Base-by-base conservation (phyloP, 2,888 invertebrate species). In the Mimumesa dahlbomi region DNA sequence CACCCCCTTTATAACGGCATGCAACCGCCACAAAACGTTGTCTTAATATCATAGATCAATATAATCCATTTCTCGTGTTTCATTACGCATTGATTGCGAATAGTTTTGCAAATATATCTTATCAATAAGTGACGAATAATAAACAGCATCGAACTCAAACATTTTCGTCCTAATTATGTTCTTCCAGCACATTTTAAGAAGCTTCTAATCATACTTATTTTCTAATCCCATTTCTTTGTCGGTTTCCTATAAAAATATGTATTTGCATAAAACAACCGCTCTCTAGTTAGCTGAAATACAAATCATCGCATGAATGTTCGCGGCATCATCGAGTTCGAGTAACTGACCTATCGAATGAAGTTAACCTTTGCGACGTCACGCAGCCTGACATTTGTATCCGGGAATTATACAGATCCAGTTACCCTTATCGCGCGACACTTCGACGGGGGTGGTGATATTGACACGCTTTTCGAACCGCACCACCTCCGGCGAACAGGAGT, bases 351-450 rank as follows among this genome's bases (percentile, higher is more conserved):
- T 67, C 76, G 58, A 75, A 82, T 74, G 78, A 80, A 73, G 70
- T 86, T 85, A 86, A 87, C 86, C 87, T 87, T 85, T 85, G 79
- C 83, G 79, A 88, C 87, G 87, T 88, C 87, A 88, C 84, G 82
- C 81, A 73, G 59, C 77, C 83, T 84, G 83, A 86, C 81, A 85
- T 82, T 81, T 57, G 52, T 82, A 88, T 73, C 86, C 84, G 88
- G 88, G 48, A 50, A 82, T 65, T 79, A 88, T 86, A 73, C 52
- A 38, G 31, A 25, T 48, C 46, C 52, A 80, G 82, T 58, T 73
- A 48, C 46, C 13, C 11, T 16, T 11, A 14, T 56, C 49, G 11
- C 56, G 22, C 29, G 64, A 61, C 34, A 56, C 54, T 46, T 63
- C 58, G 74, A 80, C 72, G 76, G 80, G 82, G 81, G 81, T 82